Conservation (phyloP, 1,140 invertebrate genomes). For the Kradibia gibbosae region DNA sequence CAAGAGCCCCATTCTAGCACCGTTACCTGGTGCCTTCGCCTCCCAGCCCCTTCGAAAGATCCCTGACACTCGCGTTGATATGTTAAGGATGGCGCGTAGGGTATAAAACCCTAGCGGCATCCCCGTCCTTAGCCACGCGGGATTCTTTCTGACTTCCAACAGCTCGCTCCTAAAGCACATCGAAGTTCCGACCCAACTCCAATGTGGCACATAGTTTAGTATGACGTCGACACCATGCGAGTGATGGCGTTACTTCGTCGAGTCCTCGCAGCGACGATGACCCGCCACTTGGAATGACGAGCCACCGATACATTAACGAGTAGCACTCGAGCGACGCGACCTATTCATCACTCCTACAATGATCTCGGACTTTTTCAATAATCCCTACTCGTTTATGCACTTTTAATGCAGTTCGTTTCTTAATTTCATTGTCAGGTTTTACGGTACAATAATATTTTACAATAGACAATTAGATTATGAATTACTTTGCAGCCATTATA, state of each 20-base stretch:
- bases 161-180: background rate
- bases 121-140: background rate
- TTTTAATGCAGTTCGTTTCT: background rate
- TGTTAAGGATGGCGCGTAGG: conserved; percentile 2
- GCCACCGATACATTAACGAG: too few relatives aligned
- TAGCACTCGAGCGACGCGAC: too few relatives aligned
- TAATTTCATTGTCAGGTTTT: background rate
- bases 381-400: background rate
- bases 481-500: background rate
- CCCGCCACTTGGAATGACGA: background rate
- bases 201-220: background rate
- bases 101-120: background rate
- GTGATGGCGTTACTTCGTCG: background rate
- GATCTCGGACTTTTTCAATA: too few relatives aligned
- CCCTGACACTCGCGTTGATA: background rate
- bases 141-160: background rate
- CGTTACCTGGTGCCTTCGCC: too few relatives aligned
- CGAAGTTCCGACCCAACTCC: background rate
- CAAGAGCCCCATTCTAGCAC: background rate
- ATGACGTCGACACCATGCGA: background rate
- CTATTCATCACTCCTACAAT: too few relatives aligned
- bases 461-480: background rate
- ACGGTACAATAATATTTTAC: background rate
- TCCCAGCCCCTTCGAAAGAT: background rate
- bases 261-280: background rate